Conservation (phyloP, 1,140 invertebrate genomes). For the Bombus sylvicola region DNA sequence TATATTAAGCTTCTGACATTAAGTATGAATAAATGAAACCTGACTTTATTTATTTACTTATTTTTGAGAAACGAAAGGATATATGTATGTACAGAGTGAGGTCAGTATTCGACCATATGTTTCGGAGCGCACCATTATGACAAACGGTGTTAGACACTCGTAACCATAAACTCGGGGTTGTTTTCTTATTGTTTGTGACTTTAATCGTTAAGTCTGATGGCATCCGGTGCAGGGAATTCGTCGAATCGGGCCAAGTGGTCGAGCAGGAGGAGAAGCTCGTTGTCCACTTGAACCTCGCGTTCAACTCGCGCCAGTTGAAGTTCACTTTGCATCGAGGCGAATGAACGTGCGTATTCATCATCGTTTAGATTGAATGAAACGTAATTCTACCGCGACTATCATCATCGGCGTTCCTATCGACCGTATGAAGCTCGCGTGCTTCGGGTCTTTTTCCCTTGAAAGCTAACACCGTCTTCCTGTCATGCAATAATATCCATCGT, state of each 20-base stretch:
- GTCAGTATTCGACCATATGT: background rate
- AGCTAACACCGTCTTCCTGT: conserved; percentile 7
- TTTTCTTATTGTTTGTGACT: conserved; percentile 63
- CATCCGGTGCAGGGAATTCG: conserved; percentile 59
- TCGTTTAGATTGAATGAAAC: conserved; percentile 50
- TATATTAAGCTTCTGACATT: background rate
- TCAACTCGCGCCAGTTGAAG: conserved; percentile 30
- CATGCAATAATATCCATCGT: background rate
- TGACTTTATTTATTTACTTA: too few species aligned
- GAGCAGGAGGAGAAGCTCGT: conserved; percentile 29
- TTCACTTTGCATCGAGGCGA: conserved; percentile 47
- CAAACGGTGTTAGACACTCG: background rate
- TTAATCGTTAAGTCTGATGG: conserved; percentile 60
- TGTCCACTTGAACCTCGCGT: conserved; percentile 51
- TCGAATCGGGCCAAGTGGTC: conserved; percentile 46
- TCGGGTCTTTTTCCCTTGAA: background rate
- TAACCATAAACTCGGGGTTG: conserved; percentile 40
- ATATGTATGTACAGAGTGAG: background rate
- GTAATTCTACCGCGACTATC: conserved; percentile 37
- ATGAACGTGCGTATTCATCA: conserved; percentile 57
- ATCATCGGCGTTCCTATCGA: conserved; percentile 15
- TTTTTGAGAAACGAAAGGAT: too few species aligned
- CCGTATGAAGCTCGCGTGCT: conserved; percentile 7
- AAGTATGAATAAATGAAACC: too few species aligned
- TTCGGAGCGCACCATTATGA: background rate